These are phyloP conservation scores for Canis aureus DNA, from an alignment of 2,113 vertebrate species.

Conservation along the genomic window DNA sequence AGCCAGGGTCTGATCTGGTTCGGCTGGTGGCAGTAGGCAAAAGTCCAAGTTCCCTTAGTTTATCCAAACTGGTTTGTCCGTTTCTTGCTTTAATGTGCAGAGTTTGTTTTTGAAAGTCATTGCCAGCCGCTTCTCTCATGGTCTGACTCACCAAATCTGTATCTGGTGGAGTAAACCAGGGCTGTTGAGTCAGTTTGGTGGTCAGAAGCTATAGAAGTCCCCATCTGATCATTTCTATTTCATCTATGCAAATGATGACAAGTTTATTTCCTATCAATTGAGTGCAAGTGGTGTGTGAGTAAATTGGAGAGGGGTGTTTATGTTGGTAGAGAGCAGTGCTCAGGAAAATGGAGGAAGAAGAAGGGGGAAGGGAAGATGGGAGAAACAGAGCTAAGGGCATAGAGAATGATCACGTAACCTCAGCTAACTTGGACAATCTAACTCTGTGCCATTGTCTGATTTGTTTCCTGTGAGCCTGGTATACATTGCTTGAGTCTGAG, in stretches of 20 bases:
- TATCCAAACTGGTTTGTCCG: slow-evolving; percentile 56
- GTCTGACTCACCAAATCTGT: neutral
- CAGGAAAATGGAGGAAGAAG: slow-evolving; percentile 14
- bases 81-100: slow-evolving; percentile 37
- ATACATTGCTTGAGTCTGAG: neutral
- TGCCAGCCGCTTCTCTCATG: slow-evolving; percentile 38
- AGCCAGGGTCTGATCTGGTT: neutral
- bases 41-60: slow-evolving; percentile 35
- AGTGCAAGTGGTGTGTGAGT: neutral
- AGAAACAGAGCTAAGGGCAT: neutral
- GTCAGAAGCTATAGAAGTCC: slow-evolving; percentile 48
- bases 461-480: neutral
- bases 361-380: neutral
- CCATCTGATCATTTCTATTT: slow-evolving; percentile 16
- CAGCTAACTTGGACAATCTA: neutral
- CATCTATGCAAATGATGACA: slow-evolving; percentile 31
- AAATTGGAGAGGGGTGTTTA: neutral
- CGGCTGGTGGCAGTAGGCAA: slow-evolving; percentile 20
- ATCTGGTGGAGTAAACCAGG: neutral
- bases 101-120: slow-evolving; percentile 54
- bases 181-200: neutral
- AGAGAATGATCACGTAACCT: neutral
- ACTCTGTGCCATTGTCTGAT: neutral
- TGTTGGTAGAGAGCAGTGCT: neutral
- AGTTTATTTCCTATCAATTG: slow-evolving; percentile 36